These are phyloP conservation scores for Liopterus haemorrhoidalis DNA, from an alignment of 2,888 invertebrate genomes.

Conservation along the genomic window DNA sequence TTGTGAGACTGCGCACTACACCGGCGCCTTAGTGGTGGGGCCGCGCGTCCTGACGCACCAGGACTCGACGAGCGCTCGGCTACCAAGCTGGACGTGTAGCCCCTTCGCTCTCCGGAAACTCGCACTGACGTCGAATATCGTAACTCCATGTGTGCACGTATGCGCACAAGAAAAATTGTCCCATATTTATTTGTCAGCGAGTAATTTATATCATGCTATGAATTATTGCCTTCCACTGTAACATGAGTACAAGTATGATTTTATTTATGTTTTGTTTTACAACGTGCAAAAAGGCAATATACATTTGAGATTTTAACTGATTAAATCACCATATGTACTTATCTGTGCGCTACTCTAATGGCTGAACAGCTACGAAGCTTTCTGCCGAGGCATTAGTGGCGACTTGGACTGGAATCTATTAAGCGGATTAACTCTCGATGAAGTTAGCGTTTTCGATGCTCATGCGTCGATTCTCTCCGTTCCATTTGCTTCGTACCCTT, in stretches of 20 bases:
- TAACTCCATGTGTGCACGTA: not conserved
- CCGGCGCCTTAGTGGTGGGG: conserved; percentile 2
- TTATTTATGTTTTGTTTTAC: no score
- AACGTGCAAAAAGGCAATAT: no score
- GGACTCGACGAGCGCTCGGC: conserved; percentile 2
- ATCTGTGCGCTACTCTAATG: no score
- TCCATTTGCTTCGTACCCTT: conserved; percentile 8
- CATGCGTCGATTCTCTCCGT: conserved; percentile 25
- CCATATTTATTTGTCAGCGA: no score
- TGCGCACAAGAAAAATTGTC: no score
- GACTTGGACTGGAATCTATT: conserved; percentile 48
- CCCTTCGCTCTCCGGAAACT: not conserved
- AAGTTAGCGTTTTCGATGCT: conserved; percentile 41
- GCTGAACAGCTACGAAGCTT: no score
- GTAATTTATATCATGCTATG: no score
- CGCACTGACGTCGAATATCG: conserved; percentile 1
- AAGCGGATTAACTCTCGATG: conserved; percentile 48
- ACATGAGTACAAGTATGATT: no score
- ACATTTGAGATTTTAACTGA: no score
- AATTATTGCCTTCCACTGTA: no score
- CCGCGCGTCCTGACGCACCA: conserved; percentile 8
- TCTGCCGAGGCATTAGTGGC: conserved; percentile 33
- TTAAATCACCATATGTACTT: no score
- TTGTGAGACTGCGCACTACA: conserved; percentile 36
- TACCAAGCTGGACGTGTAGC: not conserved